Evolutionary conservation across 1,140 invertebrate species (phyloP).

Genomic region (Melitaea cinxia): DNA sequence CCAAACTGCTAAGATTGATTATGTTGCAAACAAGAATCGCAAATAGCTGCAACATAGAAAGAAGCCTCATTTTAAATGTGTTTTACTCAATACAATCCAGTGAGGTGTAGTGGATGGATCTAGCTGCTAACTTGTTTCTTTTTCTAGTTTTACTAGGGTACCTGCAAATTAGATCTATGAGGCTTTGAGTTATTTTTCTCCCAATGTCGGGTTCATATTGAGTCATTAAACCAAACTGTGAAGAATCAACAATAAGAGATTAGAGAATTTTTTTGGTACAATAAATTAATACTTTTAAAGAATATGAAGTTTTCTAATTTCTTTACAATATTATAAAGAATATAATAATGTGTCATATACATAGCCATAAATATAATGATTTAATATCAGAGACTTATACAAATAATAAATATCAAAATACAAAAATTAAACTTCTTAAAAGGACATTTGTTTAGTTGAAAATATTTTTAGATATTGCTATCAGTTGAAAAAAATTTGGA

Average conservation of each 20-base stretch:
- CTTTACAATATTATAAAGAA: no score
- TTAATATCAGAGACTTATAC: no score
- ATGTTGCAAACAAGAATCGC: constrained; percentile 40
- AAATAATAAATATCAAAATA: no score
- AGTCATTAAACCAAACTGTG: constrained; percentile 93
- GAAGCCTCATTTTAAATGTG: constrained; percentile 46
- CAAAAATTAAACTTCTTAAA: no score
- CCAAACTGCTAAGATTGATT: constrained; percentile 21
- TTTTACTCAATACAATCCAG: constrained; percentile 39
- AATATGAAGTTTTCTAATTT: no score
- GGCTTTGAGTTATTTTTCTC: constrained; percentile 91
- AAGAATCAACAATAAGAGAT: constrained; percentile 55
- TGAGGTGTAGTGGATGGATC: constrained; percentile 68
- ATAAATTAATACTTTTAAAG: not conserved
- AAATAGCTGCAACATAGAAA: constrained; percentile 39
- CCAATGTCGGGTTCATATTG: constrained; percentile 92
- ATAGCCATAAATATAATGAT: no score
- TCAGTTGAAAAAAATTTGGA: no score
- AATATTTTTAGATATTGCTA: no score
- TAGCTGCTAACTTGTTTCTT: constrained; percentile 63
- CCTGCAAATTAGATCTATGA: constrained; percentile 96
- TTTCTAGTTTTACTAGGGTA: constrained; percentile 73
- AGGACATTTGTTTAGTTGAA: no score
- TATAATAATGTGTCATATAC: no score
- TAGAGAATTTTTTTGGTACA: constrained; percentile 14